Conservation (phyloP, 2,888 invertebrate species). For the Campoplex capitator region DNA sequence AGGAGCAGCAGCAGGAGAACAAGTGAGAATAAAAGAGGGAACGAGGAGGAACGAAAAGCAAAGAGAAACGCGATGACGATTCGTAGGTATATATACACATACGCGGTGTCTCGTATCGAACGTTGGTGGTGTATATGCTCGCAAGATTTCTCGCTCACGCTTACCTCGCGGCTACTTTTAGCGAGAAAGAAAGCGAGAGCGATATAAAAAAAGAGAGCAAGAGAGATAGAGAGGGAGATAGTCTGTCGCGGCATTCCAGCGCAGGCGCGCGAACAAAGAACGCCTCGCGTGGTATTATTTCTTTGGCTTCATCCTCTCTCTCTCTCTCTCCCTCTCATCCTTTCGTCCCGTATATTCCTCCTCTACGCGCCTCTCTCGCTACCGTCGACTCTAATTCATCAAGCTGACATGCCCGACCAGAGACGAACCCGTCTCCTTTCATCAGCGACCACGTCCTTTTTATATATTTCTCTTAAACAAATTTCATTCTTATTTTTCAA, state of each 20-base stretch:
- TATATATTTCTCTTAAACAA: constrained; percentile 34
- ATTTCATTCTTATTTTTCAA: constrained; percentile 10
- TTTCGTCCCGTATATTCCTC: constrained; percentile 52
- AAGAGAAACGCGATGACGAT: constrained; percentile 63
- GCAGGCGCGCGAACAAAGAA: constrained; percentile 77
- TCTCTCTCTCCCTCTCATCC: not conserved
- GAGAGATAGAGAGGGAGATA: not conserved
- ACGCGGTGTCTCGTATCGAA: constrained; percentile 2
- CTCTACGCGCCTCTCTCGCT: constrained; percentile 64
- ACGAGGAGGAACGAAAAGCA: constrained; percentile 54
- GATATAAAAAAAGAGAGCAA: constrained; percentile 13
- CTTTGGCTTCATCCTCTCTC: constrained; percentile 45
- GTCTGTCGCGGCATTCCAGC: constrained; percentile 69
- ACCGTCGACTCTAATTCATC: constrained; percentile 77
- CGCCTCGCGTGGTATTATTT: constrained; percentile 68
- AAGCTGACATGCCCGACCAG: constrained; percentile 74
- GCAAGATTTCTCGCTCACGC: constrained; percentile 40
- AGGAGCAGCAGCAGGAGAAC: not conserved
- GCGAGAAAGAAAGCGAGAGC: constrained; percentile 30
- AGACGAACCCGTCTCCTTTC: constrained; percentile 65
- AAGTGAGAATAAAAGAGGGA: constrained; percentile 52
- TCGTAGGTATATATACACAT: constrained; percentile 18
- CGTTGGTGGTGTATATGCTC: constrained; percentile 28
- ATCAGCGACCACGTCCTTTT: constrained; percentile 11
- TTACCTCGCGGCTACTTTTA: constrained; percentile 25